Percentiles rank a stretch among this genome's conserved stretches.
These are phyloP conservation scores for Rhingia rostrata DNA, from an alignment of 2,888 invertebrate genomes.

Conservation along the genomic window DNA sequence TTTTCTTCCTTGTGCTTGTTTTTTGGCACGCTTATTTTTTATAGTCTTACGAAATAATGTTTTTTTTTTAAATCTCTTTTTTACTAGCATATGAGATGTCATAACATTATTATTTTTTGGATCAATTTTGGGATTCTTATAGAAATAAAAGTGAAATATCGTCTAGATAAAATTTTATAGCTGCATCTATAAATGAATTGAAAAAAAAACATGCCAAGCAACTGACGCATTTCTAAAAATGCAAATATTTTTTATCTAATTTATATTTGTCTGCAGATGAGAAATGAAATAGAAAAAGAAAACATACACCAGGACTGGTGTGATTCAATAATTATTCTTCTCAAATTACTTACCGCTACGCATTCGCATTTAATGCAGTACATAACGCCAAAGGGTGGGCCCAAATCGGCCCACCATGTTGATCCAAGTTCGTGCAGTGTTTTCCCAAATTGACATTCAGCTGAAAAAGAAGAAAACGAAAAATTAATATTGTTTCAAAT, in stretches of 20 bases:
- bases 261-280: conserved; percentile 63
- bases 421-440: conserved; percentile 93
- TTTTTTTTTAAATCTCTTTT: conserved; percentile 14
- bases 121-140: conserved; percentile 49
- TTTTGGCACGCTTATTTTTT: conserved; percentile 62
- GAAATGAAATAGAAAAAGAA: conserved; percentile 44
- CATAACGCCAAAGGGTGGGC: conserved; percentile 96
- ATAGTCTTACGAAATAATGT: conserved; percentile 26
- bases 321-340: conserved; percentile 13
- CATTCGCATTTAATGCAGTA: conserved; percentile 98
- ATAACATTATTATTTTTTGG: conserved; percentile 47
- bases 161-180: conserved; percentile 28
- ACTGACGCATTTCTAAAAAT: conserved; percentile 42
- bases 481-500: not conserved
- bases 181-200: conserved; percentile 8
- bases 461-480: conserved; percentile 77
- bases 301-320: conserved; percentile 16
- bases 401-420: conserved; percentile 96
- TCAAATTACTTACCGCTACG: conserved; percentile 89
- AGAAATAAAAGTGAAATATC: conserved; percentile 55
- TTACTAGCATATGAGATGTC: conserved; percentile 1
- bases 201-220: conserved; percentile 9
- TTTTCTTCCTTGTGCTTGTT: conserved; percentile 12
- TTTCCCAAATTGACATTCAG: conserved; percentile 96
- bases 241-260: conserved; percentile 48